Base-by-base conservation (phyloP, 2,888 invertebrate genomes). In the Eupithecia pulchellata region DNA sequence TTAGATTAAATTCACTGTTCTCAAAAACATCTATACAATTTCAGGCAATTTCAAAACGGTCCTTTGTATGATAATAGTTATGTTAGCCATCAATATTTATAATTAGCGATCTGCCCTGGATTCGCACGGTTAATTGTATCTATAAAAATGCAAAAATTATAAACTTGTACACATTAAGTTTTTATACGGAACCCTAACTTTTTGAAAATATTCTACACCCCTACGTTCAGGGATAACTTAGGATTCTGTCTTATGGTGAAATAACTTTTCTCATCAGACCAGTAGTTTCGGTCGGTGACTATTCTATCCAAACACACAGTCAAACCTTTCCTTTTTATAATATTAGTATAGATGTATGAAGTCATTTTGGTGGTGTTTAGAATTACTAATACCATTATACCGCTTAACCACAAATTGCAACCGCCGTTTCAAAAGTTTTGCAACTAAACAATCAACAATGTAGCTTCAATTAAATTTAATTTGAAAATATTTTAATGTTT, bases 381-480 rank as follows among this genome's bases (percentile, higher is more conserved):
- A 73, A 73, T 69, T 72, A 66, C 17, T 42, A n/a, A 66, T 66
- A 71, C 39, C 52, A 70, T 64, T 69, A 55, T 60, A 67, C 62
- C 62, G 68, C 66, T 58, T 63, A 66, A 75, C 77, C 77, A 69
- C 75, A 77, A 77, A 75, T 73, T 75, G n/a, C 68, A 30, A 20
- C 29, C 42, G 60, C 63, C 60, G 57, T 61, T 68, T 29, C 65
- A 29, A n/a, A 69, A 64, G 30, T 72, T 64, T 68, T 64, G 72
- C 72, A 72, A 72, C 55, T 39, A 64, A 52, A 69, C 52, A 60
- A 66, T 63, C 52, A 58, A 71, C 60, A n/a, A 62, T 63, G 61
- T 62, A 57, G 57, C 17, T 57, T 57, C 8, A 57, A 57, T 57
- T 57, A 29, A 17, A 20, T 57, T 29, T 2, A 17, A 57, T 29